Evolutionary conservation across 1,140 invertebrate species (phyloP).

Genomic region (Apis cerana): DNA sequence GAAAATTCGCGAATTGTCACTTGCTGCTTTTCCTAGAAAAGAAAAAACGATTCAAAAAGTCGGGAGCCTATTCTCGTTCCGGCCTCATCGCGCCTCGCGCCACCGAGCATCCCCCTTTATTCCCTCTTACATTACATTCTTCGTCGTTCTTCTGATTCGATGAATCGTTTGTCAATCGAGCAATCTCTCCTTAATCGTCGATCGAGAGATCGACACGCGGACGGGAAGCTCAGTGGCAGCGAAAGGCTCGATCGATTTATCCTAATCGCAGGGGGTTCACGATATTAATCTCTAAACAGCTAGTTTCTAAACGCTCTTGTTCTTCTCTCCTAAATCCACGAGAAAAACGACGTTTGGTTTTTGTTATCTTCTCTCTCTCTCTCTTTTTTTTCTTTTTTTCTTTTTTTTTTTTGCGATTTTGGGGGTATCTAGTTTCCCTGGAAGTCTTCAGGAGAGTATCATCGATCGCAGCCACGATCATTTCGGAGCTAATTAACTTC

Average conservation of each 20-base stretch:
- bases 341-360: background rate
- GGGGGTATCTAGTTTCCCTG: slow-evolving; percentile 20
- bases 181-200: background rate
- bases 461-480: slow-evolving; percentile 30
- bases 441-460: slow-evolving; percentile 25
- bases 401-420: background rate
- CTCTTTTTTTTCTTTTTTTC: too few relatives aligned
- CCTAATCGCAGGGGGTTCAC: slow-evolving; percentile 23
- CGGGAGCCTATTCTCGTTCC: slow-evolving; percentile 15
- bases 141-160: background rate
- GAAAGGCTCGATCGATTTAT: background rate
- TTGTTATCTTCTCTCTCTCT: background rate
- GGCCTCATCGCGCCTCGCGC: background rate
- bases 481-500: slow-evolving; percentile 18
- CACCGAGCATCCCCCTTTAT: background rate
- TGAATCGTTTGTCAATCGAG: background rate
- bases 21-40: slow-evolving; percentile 23
- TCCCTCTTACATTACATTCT: background rate
- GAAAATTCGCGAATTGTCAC: slow-evolving; percentile 10
- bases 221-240: background rate
- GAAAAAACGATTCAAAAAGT: slow-evolving; percentile 31
- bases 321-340: background rate
- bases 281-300: slow-evolving; percentile 25
- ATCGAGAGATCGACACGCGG: background rate
- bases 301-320: slow-evolving; percentile 3